Evolutionary conservation across 37 sponge, comb jelly and placozoan species (phyloP).

Genomic region (Amphimedon queenslandica): DNA sequence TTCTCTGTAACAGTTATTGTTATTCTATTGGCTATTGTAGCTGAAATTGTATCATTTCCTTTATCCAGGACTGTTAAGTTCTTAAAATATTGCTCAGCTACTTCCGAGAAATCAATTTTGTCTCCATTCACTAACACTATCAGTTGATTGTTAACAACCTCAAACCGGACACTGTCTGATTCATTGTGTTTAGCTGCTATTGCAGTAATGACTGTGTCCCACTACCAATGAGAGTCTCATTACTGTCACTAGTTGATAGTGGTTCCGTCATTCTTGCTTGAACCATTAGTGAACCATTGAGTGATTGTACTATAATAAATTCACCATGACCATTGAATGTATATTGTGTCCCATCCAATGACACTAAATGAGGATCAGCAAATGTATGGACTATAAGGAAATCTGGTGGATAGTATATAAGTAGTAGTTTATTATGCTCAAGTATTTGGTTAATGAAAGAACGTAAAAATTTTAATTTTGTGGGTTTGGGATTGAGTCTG

Average conservation of each 20-base stretch:
- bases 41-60: constrained; percentile 21
- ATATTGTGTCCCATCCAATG: constrained; percentile 60
- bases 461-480: no score
- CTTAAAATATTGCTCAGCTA: constrained; percentile 26
- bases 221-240: no score
- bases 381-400: neutral
- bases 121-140: constrained; percentile 48
- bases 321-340: constrained; percentile 72
- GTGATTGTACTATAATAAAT: constrained; percentile 28
- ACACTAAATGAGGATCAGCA: constrained; percentile 59
- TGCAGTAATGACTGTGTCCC: no score
- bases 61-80: constrained; percentile 19
- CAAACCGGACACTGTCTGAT: constrained; percentile 43
- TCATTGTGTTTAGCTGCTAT: constrained; percentile 20
- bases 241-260: neutral
- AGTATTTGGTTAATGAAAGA: no score
- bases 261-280: constrained; percentile 45
- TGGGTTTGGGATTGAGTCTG: no score
- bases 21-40: constrained; percentile 31
- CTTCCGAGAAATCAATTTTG: constrained; percentile 25
- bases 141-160: constrained; percentile 1
- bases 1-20: constrained; percentile 21
- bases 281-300: constrained; percentile 18
- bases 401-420: no score
- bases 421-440: no score